phyloP scores from a whole-genome alignment of 2,113 vertebrate species.

The Vulpes ferrilata region DNA sequence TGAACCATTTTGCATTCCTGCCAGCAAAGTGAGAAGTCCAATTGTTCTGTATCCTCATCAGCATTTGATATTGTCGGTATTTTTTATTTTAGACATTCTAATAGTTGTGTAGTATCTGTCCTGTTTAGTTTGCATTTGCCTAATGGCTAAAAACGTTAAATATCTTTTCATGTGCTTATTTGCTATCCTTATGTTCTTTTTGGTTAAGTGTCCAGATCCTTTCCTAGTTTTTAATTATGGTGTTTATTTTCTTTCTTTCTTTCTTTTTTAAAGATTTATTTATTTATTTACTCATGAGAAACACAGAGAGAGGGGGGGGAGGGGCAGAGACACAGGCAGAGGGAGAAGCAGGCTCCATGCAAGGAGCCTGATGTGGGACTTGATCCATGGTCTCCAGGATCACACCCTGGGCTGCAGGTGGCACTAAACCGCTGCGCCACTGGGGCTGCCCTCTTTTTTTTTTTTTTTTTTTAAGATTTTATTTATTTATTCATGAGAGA shows the following conservation, averaged over 20 bases:
- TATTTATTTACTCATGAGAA: too few species aligned
- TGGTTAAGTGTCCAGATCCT: background rate
- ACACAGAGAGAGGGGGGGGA: too few species aligned
- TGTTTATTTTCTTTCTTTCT: background rate
- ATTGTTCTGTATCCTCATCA: background rate
- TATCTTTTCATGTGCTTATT: background rate
- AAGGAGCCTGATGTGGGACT: too few species aligned
- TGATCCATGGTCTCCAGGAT: too few species aligned
- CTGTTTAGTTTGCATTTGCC: conserved; percentile 20
- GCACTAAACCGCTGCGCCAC: too few species aligned
- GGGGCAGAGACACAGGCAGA: too few species aligned
- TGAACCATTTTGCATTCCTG: background rate
- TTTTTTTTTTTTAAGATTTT: too few species aligned
- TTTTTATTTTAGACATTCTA: conserved; percentile 20
- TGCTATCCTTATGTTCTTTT: background rate
- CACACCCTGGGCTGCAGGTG: too few species aligned
- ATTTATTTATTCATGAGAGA: too few species aligned
- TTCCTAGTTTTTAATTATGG: background rate
- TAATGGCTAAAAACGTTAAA: background rate
- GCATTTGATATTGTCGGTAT: background rate
- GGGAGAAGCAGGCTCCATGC: too few species aligned
- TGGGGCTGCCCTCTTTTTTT: too few species aligned
- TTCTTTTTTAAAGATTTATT: too few species aligned
- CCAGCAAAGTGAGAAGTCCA: background rate
- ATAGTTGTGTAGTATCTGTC: background rate